phyloP scores from a whole-genome alignment of 2,113 vertebrate genomes.

The Cyanoliseus patagonus region DNA sequence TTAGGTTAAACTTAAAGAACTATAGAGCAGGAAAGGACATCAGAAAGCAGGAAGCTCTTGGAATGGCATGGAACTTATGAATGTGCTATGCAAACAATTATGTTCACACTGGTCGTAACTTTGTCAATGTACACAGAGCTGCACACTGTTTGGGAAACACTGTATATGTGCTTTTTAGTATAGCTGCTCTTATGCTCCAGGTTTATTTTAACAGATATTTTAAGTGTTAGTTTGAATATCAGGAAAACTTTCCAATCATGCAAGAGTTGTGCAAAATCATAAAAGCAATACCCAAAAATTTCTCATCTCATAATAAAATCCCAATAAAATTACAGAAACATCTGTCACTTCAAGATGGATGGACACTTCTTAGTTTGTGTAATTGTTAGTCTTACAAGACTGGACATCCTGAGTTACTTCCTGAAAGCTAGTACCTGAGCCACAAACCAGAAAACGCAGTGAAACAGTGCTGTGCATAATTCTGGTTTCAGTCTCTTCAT shows the following conservation, averaged over 20 bases:
- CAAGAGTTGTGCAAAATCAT: neutral
- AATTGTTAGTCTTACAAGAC: neutral
- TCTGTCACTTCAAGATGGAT: neutral
- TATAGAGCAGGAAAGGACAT: neutral
- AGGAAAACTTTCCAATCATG: neutral
- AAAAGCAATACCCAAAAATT: neutral
- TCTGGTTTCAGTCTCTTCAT: neutral
- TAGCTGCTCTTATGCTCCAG: neutral
- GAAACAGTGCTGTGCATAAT: neutral
- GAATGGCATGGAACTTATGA: neutral
- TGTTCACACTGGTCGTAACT: neutral
- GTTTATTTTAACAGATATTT: neutral
- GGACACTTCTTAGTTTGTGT: neutral
- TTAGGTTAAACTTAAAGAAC: neutral
- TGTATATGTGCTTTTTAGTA: neutral
- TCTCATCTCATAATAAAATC: neutral
- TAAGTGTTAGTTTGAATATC: neutral
- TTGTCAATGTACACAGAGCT: neutral
- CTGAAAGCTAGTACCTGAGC: neutral
- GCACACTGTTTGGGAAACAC: neutral
- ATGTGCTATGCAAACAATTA: neutral
- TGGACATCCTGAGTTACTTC: neutral
- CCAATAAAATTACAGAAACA: neutral
- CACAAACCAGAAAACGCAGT: neutral
- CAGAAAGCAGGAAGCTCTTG: neutral